These are phyloP conservation scores for Poecilus cupreus DNA, from an alignment of 2,888 invertebrate genomes.

Conservation along the genomic window DNA sequence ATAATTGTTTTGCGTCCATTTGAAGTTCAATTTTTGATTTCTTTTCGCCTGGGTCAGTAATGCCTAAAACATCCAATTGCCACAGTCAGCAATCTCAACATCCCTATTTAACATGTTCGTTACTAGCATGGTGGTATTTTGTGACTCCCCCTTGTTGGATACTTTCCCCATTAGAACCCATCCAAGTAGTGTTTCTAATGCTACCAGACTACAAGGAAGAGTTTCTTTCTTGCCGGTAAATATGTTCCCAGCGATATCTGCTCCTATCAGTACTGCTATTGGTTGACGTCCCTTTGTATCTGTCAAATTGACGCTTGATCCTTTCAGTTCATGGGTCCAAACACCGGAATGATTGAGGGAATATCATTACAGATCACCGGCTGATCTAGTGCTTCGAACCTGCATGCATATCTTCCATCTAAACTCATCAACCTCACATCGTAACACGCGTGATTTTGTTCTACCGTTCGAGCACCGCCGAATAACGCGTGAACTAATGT, in stretches of 20 bases:
- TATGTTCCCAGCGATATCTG: conserved; percentile 31
- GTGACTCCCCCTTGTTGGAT: conserved; percentile 3
- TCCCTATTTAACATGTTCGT: conserved; percentile 43
- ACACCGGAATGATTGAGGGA: neutral
- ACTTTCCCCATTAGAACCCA: conserved; percentile 62
- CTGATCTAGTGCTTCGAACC: conserved; percentile 48
- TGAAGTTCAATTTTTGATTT: conserved; percentile 62
- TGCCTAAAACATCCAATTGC: too few relatives aligned
- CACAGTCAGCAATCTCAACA: conserved; percentile 63
- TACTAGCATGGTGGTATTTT: too few relatives aligned
- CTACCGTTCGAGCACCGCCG: too few relatives aligned
- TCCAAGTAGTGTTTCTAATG: conserved; percentile 64
- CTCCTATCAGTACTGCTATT: conserved; percentile 20
- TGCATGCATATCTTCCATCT: neutral
- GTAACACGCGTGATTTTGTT: too few relatives aligned
- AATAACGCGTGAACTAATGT: conserved; percentile 1
- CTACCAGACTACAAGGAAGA: conserved; percentile 49
- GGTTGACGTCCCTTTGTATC: neutral
- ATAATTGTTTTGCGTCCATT: conserved; percentile 63
- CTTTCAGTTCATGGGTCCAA: neutral
- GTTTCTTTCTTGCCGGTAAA: conserved; percentile 22
- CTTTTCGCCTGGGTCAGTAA: conserved; percentile 65
- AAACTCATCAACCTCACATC: conserved; percentile 10
- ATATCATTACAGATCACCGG: too few relatives aligned
- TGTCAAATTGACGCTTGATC: too few relatives aligned